A percentile compares a stretch with the other conserved stretches of the same genome.
These are phyloP conservation scores for Myotis pilosus DNA, from an alignment of 2,797 vertebrate species.

Conservation along the genomic window DNA sequence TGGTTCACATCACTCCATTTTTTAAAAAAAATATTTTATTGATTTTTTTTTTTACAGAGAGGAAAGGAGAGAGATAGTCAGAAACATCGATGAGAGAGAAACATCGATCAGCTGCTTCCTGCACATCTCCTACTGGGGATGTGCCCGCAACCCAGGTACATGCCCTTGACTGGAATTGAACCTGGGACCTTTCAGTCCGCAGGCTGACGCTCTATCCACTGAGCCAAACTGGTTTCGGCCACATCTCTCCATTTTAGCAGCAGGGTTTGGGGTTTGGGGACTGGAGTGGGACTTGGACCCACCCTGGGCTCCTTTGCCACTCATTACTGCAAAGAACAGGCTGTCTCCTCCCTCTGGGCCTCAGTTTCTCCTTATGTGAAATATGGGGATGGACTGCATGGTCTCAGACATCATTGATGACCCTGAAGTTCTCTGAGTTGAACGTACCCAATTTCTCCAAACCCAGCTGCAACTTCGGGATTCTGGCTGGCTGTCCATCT, in stretches of 20 bases:
- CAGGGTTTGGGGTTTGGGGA: background rate
- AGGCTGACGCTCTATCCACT: too few species aligned
- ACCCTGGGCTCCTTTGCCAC: background rate
- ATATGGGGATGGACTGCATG: background rate
- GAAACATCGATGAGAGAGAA: too few species aligned
- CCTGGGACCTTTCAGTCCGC: too few species aligned
- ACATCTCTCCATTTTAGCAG: background rate
- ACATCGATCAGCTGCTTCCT: too few species aligned
- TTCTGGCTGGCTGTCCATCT: background rate
- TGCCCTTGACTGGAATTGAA: too few species aligned
- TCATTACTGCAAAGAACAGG: background rate
- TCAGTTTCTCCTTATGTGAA: background rate
- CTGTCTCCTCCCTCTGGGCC: background rate
- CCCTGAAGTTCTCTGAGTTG: background rate
- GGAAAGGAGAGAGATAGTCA: too few species aligned
- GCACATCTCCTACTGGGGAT: too few species aligned
- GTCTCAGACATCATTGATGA: background rate
- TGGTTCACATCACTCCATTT: rapidly evolving
- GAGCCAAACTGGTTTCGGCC: too few species aligned
- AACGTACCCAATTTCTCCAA: background rate
- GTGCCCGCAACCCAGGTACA: too few species aligned
- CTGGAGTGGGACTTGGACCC: background rate
- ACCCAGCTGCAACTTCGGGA: background rate
- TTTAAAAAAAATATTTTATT: too few species aligned
- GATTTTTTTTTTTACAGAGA: too few species aligned